Base-by-base conservation (phyloP, 2,888 invertebrate genomes). In the Amblyjoppa fuscipennis region DNA sequence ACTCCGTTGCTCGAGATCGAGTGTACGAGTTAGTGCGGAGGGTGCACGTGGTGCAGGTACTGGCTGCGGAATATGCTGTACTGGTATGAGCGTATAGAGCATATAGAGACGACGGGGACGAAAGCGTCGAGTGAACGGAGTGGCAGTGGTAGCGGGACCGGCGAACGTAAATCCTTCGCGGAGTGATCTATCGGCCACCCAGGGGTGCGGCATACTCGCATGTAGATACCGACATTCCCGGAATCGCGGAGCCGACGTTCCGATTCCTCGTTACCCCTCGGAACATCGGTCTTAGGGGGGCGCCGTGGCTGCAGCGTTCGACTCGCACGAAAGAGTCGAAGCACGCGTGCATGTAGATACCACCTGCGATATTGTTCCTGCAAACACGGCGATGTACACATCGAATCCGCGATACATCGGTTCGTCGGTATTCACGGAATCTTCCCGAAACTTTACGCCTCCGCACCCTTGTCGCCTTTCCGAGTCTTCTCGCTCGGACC, bases 101-200 rank as follows among this genome's bases (percentile, higher is more conserved):
- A 74, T 53, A 51, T 51, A 74, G 38, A 64, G 64, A 74, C 45
- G 64, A 56, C 56, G 16, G 31, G 53, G 28, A 64, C 69, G 71
- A 76, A 64, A 73, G 70, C 81, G 80, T 69, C 77, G 84, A 77
- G 81, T 80, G 82, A 77, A 77, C 80, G 49, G 64, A 7, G 81
- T 41, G 68, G 81, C 66, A 74, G 81, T 25, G 31, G 61, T 73
- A 59, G 82, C 70, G 59, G 81, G 80, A 83, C 85, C 86, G 88
- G 88, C 88, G 88, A 87, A 87, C 90, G 86, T 90, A 90, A 90
- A 90, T 90, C 88, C 88, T 81, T 80, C 81, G 84, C 69, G 75
- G 70, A 70, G 77, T 87, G 87, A 88, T 85, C 83, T 88, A 89
- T 88, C 86, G 87, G 84, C 68, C 83, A 69, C 84, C 78, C 85